These are phyloP conservation scores for Dendrocopos noguchii DNA, from an alignment of 2,113 vertebrate genomes.

Conservation along the genomic window DNA sequence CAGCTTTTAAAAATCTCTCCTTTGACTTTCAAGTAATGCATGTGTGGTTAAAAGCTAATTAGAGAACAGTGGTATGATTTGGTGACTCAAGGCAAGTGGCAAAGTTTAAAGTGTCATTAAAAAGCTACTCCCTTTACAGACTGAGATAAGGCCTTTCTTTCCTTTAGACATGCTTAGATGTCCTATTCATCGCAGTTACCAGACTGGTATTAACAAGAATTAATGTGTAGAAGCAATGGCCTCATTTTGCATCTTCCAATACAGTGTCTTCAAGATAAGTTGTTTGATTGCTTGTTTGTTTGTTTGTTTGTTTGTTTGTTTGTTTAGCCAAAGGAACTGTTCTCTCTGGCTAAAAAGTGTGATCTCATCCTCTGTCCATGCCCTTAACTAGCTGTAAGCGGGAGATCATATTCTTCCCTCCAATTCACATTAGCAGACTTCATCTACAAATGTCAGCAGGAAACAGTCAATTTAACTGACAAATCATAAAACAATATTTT, in stretches of 20 bases:
- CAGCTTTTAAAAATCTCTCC: not conserved
- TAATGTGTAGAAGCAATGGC: not conserved
- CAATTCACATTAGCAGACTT: not conserved
- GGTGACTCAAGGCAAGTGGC: not conserved
- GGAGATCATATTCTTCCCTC: not conserved
- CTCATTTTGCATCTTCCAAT: constrained; percentile 5
- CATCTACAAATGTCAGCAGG: constrained; percentile 1
- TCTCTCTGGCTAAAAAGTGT: not conserved
- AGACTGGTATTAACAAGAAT: constrained; percentile 4
- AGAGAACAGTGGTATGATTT: not conserved
- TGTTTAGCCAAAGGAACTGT: not conserved
- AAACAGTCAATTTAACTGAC: constrained; percentile 45
- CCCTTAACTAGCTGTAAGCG: not conserved
- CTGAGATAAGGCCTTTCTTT: not conserved
- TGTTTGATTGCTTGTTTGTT: not conserved
- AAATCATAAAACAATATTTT: constrained; percentile 47
- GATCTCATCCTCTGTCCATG: not conserved
- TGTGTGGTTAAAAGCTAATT: constrained; percentile 13
- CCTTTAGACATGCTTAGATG: constrained; percentile 2
- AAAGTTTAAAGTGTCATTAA: not conserved
- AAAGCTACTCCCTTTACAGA: not conserved
- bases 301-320: not conserved
- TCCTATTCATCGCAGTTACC: not conserved
- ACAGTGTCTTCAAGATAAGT: not conserved
- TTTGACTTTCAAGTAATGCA: constrained; percentile 14